These are phyloP conservation scores for Nematostella vectensis DNA, from an alignment of 92 coral and sea anemone genomes.

Conservation along the genomic window DNA sequence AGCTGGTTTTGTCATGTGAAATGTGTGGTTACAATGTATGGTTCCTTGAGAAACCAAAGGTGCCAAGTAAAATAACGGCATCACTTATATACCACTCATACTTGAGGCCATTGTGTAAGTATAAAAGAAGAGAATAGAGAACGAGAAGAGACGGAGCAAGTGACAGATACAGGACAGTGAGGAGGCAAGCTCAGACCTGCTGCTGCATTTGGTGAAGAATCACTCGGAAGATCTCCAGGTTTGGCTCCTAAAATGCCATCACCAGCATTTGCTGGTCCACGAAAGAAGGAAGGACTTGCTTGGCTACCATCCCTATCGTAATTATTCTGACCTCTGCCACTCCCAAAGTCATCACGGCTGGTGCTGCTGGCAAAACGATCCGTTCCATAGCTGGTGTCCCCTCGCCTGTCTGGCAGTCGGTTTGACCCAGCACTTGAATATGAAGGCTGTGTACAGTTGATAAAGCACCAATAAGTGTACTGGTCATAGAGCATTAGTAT, in stretches of 20 bases:
- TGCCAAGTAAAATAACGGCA: no score
- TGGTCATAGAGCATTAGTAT: no score
- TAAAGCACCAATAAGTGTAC: slow-evolving; percentile 35
- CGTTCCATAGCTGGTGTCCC: slow-evolving; percentile 2
- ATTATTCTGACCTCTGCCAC: slow-evolving; percentile 36
- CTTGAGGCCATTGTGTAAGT: no score
- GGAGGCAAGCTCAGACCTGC: slow-evolving; percentile 27
- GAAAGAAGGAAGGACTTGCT: slow-evolving; percentile 7
- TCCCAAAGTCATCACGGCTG: slow-evolving; percentile 17
- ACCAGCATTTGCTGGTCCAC: slow-evolving; percentile 51
- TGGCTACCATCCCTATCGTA: slow-evolving; percentile 20
- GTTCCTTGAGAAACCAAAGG: no score
- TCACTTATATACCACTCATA: no score
- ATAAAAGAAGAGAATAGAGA: slow-evolving; percentile 5
- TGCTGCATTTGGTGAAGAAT: slow-evolving; percentile 15
- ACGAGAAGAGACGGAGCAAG: background rate
- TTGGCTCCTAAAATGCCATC: slow-evolving; percentile 90
- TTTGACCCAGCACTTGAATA: slow-evolving; percentile 49
- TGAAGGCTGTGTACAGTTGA: slow-evolving; percentile 75
- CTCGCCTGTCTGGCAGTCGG: slow-evolving; percentile 33
- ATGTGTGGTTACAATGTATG: no score
- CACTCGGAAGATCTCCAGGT: slow-evolving; percentile 59
- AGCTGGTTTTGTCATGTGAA: no score
- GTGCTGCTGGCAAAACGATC: background rate
- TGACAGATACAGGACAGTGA: no score